Base-by-base conservation (phyloP, 2,113 vertebrate genomes). In the Ardeotis arabs region DNA sequence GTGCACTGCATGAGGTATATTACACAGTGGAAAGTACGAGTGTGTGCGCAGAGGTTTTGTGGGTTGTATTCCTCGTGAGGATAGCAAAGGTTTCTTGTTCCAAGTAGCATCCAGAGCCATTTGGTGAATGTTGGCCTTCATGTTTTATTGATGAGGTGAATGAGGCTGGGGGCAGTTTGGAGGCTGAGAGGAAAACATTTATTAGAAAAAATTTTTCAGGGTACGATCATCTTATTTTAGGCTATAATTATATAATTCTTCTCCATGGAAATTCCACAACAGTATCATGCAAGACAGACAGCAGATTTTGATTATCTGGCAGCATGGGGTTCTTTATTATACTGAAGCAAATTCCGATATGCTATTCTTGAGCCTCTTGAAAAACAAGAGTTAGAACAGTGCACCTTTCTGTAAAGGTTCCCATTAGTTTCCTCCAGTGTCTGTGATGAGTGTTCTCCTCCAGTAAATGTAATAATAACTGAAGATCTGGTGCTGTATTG, bases 11-110 rank as follows among this genome's bases (percentile, higher is more conserved):
- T 87, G 68, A 77, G 24, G 55, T 80, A 24, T 22, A 6, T 37
- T n/a, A 25, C 25, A 13, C 6, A 55, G 41, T 35, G 39, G 45
- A 58, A 87, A 66, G 73, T 8, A 66, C 0, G 0, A n/a, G 2
- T 63, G 52, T 55, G 14, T 24, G 3, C 4, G 4, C 37, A 39
- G 58, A 16, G 17, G 1, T 7, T n/a, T 63, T 82, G 28, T 31
- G 41, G 23, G 20, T 14, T 75, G 7, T 33, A 31, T 21, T 88
- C n/a, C 55, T 62, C 29, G 19, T 3, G 24, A 83, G 13, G n/a
- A 31, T 4, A 56, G 49, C 7, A 29, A 47, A 85, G 58, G 15
- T 63, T 84, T 74, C 47, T 79, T 72, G n/a, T 58, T 67, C 1
- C 1, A 2, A 45, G 29, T 24, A 60, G 19, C 22, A 41, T 14